Evolutionary conservation across 2,113 vertebrate species (phyloP).

Genomic region (Herpetotheres cachinnans): DNA sequence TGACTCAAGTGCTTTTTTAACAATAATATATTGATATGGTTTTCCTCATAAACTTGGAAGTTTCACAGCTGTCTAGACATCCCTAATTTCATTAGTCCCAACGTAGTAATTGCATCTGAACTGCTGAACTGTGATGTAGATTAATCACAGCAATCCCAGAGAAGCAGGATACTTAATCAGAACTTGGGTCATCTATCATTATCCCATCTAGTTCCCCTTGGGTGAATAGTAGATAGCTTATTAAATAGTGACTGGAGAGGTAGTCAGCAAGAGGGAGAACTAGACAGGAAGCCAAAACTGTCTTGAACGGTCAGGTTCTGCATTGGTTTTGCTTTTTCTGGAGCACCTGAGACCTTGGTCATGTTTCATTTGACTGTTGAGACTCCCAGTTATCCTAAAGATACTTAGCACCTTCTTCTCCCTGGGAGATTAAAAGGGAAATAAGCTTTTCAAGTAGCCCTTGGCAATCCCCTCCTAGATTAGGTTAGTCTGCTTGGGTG

Average conservation of each 20-base stretch:
- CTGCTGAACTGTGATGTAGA: slow-evolving; percentile 6
- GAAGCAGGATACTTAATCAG: background rate
- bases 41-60: slow-evolving; percentile 19
- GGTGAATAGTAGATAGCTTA: background rate
- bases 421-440: background rate
- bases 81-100: background rate
- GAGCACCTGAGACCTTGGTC: background rate
- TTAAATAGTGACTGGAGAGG: background rate
- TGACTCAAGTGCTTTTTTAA: background rate
- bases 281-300: background rate
- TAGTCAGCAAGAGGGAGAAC: background rate
- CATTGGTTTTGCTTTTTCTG: background rate
- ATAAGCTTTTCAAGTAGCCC: background rate
- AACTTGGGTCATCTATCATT: slow-evolving; percentile 1
- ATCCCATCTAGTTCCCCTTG: background rate
- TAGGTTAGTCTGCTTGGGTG: background rate
- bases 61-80: slow-evolving; percentile 5
- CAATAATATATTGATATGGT: background rate
- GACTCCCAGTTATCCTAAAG: background rate
- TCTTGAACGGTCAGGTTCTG: background rate
- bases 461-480: background rate
- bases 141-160: slow-evolving; percentile 12
- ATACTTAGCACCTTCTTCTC: background rate
- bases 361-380: background rate
- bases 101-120: slow-evolving; percentile 24